Evolutionary conservation across 2,888 invertebrate genomes (phyloP).

Genomic region (Xanthorhoe designata): DNA sequence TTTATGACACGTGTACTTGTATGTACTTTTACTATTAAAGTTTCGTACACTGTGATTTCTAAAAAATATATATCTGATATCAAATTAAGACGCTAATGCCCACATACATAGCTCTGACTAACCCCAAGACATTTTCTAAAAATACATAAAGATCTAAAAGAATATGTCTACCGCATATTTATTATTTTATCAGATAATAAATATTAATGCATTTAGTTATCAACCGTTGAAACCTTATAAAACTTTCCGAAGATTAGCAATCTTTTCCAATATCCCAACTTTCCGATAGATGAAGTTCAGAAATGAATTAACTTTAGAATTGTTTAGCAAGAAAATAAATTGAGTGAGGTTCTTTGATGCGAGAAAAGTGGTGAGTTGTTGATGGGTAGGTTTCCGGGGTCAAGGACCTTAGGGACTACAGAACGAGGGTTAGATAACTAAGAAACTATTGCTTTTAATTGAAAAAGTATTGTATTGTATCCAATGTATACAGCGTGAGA

Average conservation of each 20-base stretch:
- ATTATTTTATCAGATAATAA: neutral
- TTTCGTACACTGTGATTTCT: no score
- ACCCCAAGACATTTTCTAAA: no score
- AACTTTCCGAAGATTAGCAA: conserved; percentile 26
- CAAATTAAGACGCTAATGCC: no score
- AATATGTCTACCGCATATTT: no score
- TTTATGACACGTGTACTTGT: no score
- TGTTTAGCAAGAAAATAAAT: conserved; percentile 38
- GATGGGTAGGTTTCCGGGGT: conserved; percentile 20
- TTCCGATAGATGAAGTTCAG: conserved; percentile 35
- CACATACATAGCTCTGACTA: no score
- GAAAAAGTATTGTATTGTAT: no score
- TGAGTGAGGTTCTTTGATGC: conserved; percentile 26
- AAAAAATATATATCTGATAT: no score
- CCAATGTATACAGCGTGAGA: no score
- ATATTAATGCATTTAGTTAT: conserved; percentile 1
- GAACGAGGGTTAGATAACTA: neutral
- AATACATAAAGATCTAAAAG: no score
- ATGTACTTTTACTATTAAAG: no score
- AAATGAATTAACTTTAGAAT: conserved; percentile 42
- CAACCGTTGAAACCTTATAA: conserved; percentile 5
- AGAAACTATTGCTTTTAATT: neutral
- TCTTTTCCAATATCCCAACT: conserved; percentile 39
- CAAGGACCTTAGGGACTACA: conserved; percentile 8
- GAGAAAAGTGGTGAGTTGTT: conserved; percentile 16